Conservation (phyloP, 2,113 vertebrate species). For the Urocitellus parryii region DNA sequence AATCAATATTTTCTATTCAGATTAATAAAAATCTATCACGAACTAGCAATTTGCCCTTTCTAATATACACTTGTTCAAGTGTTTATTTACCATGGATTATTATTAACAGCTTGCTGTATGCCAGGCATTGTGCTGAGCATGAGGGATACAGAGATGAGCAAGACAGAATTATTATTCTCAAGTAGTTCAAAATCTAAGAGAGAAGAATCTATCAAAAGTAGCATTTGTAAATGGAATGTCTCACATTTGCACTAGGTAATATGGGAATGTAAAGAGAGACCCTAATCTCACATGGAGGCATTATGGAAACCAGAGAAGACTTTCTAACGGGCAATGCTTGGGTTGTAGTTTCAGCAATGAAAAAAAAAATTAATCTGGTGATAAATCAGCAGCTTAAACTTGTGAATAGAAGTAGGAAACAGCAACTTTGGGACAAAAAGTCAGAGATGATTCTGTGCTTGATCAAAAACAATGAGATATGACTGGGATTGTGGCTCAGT, state of each 20-base stretch:
- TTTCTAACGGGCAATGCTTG: neutral
- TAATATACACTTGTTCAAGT: neutral
- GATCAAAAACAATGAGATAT: neutral
- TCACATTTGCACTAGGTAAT: neutral
- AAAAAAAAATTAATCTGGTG: neutral
- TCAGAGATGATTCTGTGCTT: neutral
- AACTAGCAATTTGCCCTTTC: neutral
- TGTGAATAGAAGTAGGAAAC: neutral
- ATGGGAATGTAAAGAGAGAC: neutral
- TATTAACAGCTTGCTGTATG: neutral
- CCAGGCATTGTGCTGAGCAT: neutral
- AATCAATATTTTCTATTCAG: slow-evolving; percentile 6
- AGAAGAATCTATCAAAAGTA: neutral
- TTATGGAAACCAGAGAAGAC: neutral
- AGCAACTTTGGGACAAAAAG: neutral
- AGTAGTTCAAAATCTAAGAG: neutral
- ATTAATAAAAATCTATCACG: neutral
- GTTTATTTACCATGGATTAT: neutral
- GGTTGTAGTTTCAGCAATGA: neutral
- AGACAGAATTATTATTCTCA: neutral
- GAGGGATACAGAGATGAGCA: neutral
- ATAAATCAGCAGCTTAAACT: neutral
- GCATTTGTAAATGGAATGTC: neutral
- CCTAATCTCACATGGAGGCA: neutral
- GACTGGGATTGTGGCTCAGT: too few species aligned